Percentiles rank a stretch among this genome's conserved stretches.
Conservation (phyloP, 2,797 vertebrate genomes). For the Sternarchorhynchus goeldii region DNA sequence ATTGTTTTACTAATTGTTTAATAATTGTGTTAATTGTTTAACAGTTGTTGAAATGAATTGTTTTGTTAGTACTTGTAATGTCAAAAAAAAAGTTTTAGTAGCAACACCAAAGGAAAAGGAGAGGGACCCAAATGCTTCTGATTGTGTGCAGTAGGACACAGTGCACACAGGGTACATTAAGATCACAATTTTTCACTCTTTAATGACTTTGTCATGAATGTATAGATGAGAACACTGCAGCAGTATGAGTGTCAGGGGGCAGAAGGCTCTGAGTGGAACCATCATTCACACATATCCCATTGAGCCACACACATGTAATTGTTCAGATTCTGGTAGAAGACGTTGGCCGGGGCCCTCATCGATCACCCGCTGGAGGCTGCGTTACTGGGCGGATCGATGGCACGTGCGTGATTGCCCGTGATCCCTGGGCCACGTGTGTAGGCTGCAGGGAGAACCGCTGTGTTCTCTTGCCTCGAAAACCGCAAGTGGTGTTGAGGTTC, state of each 20-base stretch:
- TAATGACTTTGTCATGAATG: slow-evolving; percentile 26
- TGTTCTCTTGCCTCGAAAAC: slow-evolving; percentile 23
- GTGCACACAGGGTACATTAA: slow-evolving; percentile 15
- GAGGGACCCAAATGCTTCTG: slow-evolving; percentile 5
- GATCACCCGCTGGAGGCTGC: slow-evolving; percentile 27
- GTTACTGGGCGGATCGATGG: slow-evolving; percentile 36
- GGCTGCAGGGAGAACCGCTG: slow-evolving; percentile 12
- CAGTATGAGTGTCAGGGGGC: not conserved
- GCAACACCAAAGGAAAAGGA: slow-evolving; percentile 14
- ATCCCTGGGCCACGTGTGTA: slow-evolving; percentile 38
- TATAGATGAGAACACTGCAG: not conserved
- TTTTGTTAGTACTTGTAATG: no score
- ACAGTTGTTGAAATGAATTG: no score
- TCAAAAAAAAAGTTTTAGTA: not conserved
- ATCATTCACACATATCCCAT: not conserved
- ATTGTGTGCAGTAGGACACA: slow-evolving; percentile 32
- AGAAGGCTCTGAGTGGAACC: not conserved
- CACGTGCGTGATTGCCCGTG: slow-evolving; percentile 28
- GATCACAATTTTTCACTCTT: slow-evolving; percentile 21
- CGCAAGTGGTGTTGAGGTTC: not conserved
- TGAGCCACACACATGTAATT: slow-evolving; percentile 23
- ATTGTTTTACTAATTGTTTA: no score
- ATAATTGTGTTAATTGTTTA: no score
- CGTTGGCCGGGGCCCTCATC: slow-evolving; percentile 55
- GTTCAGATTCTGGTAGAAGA: slow-evolving; percentile 66